Evolutionary conservation across 2,888 invertebrate species (phyloP).

Genomic region (Yponomeuta evonymella): DNA sequence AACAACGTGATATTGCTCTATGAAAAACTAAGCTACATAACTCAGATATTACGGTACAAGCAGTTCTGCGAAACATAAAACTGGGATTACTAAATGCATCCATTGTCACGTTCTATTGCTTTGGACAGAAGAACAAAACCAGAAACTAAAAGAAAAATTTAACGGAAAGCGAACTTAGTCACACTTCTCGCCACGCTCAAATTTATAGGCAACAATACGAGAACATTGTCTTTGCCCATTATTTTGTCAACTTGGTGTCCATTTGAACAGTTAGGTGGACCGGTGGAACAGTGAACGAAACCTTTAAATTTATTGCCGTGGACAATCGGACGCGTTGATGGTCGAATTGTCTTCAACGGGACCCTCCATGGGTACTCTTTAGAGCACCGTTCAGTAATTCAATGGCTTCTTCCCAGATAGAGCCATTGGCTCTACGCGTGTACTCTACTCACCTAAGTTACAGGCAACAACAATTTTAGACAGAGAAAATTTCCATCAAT

Average conservation of each 20-base stretch:
- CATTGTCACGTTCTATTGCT: background rate
- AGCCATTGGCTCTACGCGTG: too few species aligned
- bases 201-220: slow-evolving; percentile 45
- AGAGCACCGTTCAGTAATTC: background rate
- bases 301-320: slow-evolving; percentile 48
- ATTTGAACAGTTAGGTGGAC: slow-evolving; percentile 50
- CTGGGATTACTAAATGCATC: background rate
- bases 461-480: too few species aligned
- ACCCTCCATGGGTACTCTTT: slow-evolving; percentile 20
- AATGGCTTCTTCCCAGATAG: too few species aligned
- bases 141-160: background rate
- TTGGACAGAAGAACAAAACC: background rate
- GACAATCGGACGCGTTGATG: slow-evolving; percentile 8
- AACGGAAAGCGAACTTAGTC: slow-evolving; percentile 32
- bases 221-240: slow-evolving; percentile 50
- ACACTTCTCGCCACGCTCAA: slow-evolving; percentile 32
- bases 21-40: background rate
- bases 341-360: slow-evolving; percentile 30
- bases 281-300: slow-evolving; percentile 29
- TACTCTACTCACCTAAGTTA: too few species aligned
- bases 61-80: background rate
- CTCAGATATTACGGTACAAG: background rate
- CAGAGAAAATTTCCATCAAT: too few species aligned
- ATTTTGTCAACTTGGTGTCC: slow-evolving; percentile 51
- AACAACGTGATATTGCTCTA: background rate